phyloP scores from a whole-genome alignment of 2,113 vertebrate species.

The Plotosus lineatus region DNA sequence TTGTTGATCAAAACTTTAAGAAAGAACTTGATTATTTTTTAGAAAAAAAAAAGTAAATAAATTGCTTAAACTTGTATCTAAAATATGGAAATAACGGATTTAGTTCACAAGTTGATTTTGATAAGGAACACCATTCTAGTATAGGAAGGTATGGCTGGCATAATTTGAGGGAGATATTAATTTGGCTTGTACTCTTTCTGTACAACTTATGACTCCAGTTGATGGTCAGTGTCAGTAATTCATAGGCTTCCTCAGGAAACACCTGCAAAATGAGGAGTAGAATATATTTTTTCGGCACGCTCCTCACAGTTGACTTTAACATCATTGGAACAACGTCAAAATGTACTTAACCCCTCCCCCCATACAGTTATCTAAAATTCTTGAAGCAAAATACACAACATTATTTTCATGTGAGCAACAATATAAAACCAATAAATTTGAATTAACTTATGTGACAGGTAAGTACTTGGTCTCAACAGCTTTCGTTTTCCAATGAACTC shows the following conservation, averaged over 20 bases:
- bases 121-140: background rate
- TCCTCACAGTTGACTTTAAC: background rate
- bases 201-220: background rate
- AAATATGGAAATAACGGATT: too few species aligned
- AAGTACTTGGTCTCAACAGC: background rate
- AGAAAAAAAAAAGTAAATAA: too few species aligned
- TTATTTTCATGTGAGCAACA: background rate
- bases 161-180: background rate
- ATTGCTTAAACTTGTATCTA: too few species aligned
- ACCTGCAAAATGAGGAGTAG: constrained; percentile 20
- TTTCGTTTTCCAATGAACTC: background rate
- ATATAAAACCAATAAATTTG: background rate
- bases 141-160: background rate
- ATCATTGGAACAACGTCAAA: background rate
- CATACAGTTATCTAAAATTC: constrained; percentile 7
- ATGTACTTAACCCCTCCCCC: background rate
- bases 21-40: too few species aligned
- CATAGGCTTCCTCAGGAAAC: constrained; percentile 8
- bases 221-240: too few species aligned
- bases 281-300: background rate
- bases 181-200: background rate
- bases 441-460: background rate
- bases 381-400: background rate
- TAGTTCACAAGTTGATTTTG: too few species aligned
- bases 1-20: too few species aligned